Percentiles rank a stretch among this genome's conserved stretches.
phyloP scores from a whole-genome alignment of 2,888 invertebrate species.

The Schrankia costaestrigalis region DNA sequence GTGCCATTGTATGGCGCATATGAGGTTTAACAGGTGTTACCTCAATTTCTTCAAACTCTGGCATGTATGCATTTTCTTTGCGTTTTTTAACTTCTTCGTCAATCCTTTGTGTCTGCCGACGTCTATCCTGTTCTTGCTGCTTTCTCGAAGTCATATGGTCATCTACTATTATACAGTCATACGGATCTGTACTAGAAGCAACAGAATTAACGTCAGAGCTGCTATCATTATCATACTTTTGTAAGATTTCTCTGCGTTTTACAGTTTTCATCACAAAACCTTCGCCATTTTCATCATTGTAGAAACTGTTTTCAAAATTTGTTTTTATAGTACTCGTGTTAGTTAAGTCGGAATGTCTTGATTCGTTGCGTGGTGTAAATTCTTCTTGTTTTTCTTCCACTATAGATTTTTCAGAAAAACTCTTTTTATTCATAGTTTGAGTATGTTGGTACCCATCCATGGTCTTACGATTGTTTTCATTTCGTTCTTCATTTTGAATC shows the following conservation, averaged over 20 bases:
- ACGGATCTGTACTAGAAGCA: constrained; percentile 86
- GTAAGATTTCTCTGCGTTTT: constrained; percentile 86
- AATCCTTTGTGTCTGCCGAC: constrained; percentile 60
- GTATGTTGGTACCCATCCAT: constrained; percentile 54
- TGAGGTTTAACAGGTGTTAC: constrained; percentile 74
- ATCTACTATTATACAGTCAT: constrained; percentile 91
- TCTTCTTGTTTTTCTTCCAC: constrained; percentile 70
- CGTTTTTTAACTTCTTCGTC: constrained; percentile 66
- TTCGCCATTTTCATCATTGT: constrained; percentile 83
- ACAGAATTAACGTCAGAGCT: constrained; percentile 84
- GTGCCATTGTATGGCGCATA: constrained; percentile 63
- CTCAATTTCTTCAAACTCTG: constrained; percentile 76
- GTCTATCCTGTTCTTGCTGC: constrained; percentile 73
- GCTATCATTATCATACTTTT: constrained; percentile 84
- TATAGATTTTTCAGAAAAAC: constrained; percentile 68
- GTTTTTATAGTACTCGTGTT: constrained; percentile 77
- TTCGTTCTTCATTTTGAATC: constrained; percentile 66
- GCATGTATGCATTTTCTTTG: constrained; percentile 72
- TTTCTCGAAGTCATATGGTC: constrained; percentile 84
- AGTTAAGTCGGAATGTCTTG: constrained; percentile 71
- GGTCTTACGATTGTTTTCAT: constrained; percentile 51
- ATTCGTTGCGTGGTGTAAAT: constrained; percentile 65
- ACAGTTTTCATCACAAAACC: constrained; percentile 86
- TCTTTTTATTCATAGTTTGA: constrained; percentile 63
- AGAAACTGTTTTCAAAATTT: constrained; percentile 84